Evolutionary conservation across 2,797 vertebrate genomes (phyloP).

Genomic region (Centropyge bicolor): DNA sequence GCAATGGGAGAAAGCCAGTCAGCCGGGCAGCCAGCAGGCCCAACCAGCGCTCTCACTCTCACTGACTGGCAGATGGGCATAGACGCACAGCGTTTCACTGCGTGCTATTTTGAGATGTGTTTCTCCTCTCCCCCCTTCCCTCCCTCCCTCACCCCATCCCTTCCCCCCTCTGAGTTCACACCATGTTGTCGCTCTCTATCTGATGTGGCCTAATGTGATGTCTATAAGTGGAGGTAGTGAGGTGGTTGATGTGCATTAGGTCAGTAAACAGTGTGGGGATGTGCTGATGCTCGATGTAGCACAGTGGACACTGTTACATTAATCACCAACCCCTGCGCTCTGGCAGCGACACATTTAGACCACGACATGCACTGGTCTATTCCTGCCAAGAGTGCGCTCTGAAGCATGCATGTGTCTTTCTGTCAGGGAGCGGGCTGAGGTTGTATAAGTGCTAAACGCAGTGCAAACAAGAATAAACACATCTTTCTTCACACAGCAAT

Average conservation of each 20-base stretch:
- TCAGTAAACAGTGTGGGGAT: slow-evolving; percentile 59
- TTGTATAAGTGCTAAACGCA: slow-evolving; percentile 4
- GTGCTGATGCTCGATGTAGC: slow-evolving; percentile 56
- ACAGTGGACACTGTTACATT: slow-evolving; percentile 61
- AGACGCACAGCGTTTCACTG: slow-evolving; percentile 32
- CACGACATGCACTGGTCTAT: slow-evolving; percentile 48
- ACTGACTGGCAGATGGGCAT: slow-evolving; percentile 68
- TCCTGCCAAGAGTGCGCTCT: slow-evolving; percentile 22
- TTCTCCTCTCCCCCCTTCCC: slow-evolving; percentile 6
- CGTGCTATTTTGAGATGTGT: slow-evolving; percentile 62
- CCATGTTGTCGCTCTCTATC: slow-evolving; percentile 49
- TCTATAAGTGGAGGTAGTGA: slow-evolving; percentile 64
- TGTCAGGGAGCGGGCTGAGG: slow-evolving; percentile 15
- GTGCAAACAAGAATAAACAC: not conserved
- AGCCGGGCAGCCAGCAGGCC: slow-evolving; percentile 49
- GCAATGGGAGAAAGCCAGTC: slow-evolving; percentile 46
- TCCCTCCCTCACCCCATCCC: slow-evolving; percentile 8
- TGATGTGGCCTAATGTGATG: slow-evolving; percentile 47
- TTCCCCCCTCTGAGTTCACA: slow-evolving; percentile 13
- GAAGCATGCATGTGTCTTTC: slow-evolving; percentile 20
- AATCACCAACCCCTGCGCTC: slow-evolving; percentile 56
- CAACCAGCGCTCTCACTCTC: slow-evolving; percentile 35
- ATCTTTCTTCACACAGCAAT: not conserved
- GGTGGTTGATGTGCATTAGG: slow-evolving; percentile 64
- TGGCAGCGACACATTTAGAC: slow-evolving; percentile 60